Percentiles rank a stretch among this genome's conserved stretches.
Conservation (phyloP, 2,113 vertebrate species). For the Albula goreensis region DNA sequence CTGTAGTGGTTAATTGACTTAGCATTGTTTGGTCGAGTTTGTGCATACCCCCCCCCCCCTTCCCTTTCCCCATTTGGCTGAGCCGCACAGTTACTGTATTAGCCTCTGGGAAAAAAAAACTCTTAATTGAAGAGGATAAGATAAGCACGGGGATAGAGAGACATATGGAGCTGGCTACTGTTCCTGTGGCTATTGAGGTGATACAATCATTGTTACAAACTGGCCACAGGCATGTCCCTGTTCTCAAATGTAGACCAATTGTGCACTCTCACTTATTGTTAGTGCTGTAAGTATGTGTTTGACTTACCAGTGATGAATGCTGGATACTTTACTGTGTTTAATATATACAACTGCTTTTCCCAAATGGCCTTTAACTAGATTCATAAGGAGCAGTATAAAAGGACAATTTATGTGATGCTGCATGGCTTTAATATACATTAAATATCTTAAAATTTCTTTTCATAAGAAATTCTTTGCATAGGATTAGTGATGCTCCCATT, state of each 20-base stretch:
- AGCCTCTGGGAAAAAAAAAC: conserved; percentile 26
- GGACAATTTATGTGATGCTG: neutral
- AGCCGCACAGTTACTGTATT: conserved; percentile 10
- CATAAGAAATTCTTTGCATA: too few species aligned
- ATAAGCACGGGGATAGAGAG: conserved; percentile 20
- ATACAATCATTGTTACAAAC: neutral
- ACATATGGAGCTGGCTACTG: conserved; percentile 32
- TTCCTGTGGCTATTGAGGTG: conserved; percentile 23
- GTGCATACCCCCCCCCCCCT: neutral
- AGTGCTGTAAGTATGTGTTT: neutral
- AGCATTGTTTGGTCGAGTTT: conserved; percentile 35
- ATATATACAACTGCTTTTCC: neutral
- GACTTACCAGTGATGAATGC: neutral
- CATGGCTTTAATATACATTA: neutral
- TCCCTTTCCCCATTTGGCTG: conserved; percentile 5
- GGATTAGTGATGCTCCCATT: too few species aligned
- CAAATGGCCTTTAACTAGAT: neutral
- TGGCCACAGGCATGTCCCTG: neutral
- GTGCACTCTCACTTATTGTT: neutral
- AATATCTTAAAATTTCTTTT: neutral
- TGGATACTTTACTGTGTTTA: neutral
- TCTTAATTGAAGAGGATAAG: conserved; percentile 32
- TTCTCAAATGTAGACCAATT: neutral
- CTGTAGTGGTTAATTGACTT: conserved; percentile 32
- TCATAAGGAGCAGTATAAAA: neutral